phyloP scores from a whole-genome alignment of 2,888 invertebrate species.

The Tenodera sinensis region DNA sequence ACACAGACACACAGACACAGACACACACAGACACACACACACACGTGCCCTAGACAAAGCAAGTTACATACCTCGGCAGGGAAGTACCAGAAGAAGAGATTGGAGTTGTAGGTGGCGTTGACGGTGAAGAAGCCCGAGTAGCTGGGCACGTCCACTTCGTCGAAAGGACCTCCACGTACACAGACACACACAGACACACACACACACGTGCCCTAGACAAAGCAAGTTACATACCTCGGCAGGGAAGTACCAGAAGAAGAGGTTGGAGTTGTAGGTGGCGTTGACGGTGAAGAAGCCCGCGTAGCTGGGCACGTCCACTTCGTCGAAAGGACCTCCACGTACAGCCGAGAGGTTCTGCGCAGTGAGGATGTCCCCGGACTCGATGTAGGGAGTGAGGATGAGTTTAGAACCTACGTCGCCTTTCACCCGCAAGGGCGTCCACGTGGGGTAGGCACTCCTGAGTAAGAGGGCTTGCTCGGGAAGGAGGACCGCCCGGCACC shows the following conservation, averaged over 20 bases:
- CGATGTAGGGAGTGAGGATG: constrained; percentile 54
- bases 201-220: too few species aligned
- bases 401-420: constrained; percentile 50
- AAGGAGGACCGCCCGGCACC: too few species aligned
- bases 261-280: constrained; percentile 44
- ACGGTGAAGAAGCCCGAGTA: constrained; percentile 49
- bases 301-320: constrained; percentile 48
- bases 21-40: too few species aligned
- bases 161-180: constrained; percentile 44
- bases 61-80: constrained; percentile 45
- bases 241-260: constrained; percentile 53
- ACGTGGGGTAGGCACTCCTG: background rate
- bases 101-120: constrained; percentile 45
- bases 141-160: constrained; percentile 48
- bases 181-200: too few species aligned
- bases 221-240: constrained; percentile 43
- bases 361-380: constrained; percentile 50
- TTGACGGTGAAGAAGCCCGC: constrained; percentile 49
- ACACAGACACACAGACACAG: too few species aligned
- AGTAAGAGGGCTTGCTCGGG: background rate
- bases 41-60: too few species aligned
- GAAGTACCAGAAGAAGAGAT: constrained; percentile 52
- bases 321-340: constrained; percentile 45
- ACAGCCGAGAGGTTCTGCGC: constrained; percentile 50
- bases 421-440: background rate